Evolutionary conservation across 2,888 invertebrate genomes (phyloP), one percentile per base, ranked within the genome.

Genomic region (Tiphia femorata): DNA sequence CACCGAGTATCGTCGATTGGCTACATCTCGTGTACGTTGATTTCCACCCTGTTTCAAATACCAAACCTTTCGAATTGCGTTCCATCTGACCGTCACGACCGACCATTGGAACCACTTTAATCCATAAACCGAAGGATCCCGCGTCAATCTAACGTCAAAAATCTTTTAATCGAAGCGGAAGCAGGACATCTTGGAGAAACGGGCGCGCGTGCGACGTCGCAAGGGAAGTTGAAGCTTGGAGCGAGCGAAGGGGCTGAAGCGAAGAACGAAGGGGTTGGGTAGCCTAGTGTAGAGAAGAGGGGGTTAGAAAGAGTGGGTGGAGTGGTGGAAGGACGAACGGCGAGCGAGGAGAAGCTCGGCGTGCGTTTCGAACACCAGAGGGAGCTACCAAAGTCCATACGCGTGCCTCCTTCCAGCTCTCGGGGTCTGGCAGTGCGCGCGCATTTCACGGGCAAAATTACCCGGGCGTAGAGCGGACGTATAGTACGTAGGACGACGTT

Each of bases 341-440:
- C 35, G 46, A 47, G 62, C 41, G 50, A 55, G 48, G 57, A 54
- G 56, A 58, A 56, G 17, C 19, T 17, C 3, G 29, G 49, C 37
- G 41, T 38, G 30, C 30, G 44, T 44, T 47, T 51, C 48, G n/a
- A 49, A 51, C 51, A 59, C 46, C 58, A 60, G 58, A 62, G 62
- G 58, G 57, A 57, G 58, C 62, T 56, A 49, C 55, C 50, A 52
- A 71, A 69, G 75, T 70, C 49, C 43, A 49, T 19, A 70, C 76
- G 70, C 71, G 72, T 69, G 69, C 64, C 67, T 70, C 72, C 68
- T 58, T 65, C 68, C 59, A 67, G 54, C 52, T 46, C 52, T 44
- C 44, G 48, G 40, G n/a, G n/a, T n/a, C n/a, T n/a, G 56, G 48
- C n/a, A 58, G 58, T 75, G 81, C 78, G 79, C 79, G 78, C 80